phyloP scores from a whole-genome alignment of 2,888 invertebrate genomes.

The Ctenicera cuprea region DNA sequence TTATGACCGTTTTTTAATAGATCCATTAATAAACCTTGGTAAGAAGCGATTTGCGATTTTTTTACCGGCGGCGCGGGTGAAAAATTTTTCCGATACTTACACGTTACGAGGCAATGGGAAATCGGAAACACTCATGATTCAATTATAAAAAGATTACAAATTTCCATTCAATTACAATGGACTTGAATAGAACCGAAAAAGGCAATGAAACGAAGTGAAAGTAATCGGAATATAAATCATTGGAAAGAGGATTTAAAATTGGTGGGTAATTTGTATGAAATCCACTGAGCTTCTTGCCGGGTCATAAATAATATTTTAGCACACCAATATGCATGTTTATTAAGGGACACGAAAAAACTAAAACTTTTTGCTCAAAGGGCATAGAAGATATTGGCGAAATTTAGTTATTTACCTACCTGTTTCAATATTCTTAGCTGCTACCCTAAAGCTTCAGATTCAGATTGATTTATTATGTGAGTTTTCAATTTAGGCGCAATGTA shows the following conservation, averaged over 20 bases:
- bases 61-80: background rate
- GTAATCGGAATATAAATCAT: slow-evolving; percentile 53
- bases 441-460: background rate
- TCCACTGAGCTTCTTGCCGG: slow-evolving; percentile 52
- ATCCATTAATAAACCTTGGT: slow-evolving; percentile 6
- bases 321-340: slow-evolving; percentile 48
- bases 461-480: slow-evolving; percentile 20
- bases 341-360: slow-evolving; percentile 4
- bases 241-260: slow-evolving; percentile 53
- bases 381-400: background rate
- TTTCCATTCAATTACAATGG: slow-evolving; percentile 45
- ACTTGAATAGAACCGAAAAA: slow-evolving; percentile 40
- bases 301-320: slow-evolving; percentile 51
- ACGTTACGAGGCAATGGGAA: background rate
- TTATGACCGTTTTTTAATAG: slow-evolving; percentile 30
- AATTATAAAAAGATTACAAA: slow-evolving; percentile 40
- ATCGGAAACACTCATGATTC: slow-evolving; percentile 27
- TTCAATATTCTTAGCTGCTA: slow-evolving; percentile 8
- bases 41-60: background rate
- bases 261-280: slow-evolving; percentile 54
- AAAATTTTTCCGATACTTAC: background rate
- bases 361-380: slow-evolving; percentile 1
- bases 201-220: slow-evolving; percentile 49
- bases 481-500: background rate
- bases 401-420: slow-evolving; percentile 15